Evolutionary conservation across 2,888 invertebrate species (phyloP).

Genomic region (Laspeyria flexula): DNA sequence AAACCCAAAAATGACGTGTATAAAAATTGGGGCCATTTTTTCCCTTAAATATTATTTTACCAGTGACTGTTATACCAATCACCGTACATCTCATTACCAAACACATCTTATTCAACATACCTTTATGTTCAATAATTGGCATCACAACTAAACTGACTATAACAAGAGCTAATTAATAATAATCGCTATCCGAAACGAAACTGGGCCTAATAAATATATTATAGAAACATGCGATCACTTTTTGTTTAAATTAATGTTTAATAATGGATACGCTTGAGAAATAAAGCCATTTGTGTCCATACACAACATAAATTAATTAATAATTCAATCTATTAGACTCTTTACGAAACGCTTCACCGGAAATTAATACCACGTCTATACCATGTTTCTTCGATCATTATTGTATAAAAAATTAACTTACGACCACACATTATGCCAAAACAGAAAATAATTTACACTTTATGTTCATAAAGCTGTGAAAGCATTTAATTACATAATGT

Average conservation of each 20-base stretch:
- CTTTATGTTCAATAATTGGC: too few relatives aligned
- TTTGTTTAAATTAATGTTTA: background rate
- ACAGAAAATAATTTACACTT: background rate
- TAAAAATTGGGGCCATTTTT: too few relatives aligned
- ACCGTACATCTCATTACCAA: too few relatives aligned
- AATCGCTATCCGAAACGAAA: too few relatives aligned
- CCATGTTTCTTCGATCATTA: background rate
- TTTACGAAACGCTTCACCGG: constrained; percentile 1
- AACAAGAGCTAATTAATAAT: too few relatives aligned
- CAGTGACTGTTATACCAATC: too few relatives aligned
- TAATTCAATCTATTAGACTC: background rate
- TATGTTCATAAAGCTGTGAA: constrained; percentile 21
- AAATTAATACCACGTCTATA: constrained; percentile 1
- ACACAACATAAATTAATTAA: background rate
- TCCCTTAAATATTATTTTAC: too few relatives aligned
- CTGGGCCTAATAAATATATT: too few relatives aligned
- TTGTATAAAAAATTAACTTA: constrained; percentile 1
- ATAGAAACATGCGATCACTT: too few relatives aligned
- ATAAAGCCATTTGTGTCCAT: background rate
- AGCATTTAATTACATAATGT: constrained; percentile 33
- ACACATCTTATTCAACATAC: too few relatives aligned
- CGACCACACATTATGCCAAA: constrained; percentile 7
- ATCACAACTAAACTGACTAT: too few relatives aligned
- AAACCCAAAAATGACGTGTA: too few relatives aligned
- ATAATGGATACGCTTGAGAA: background rate